Base-by-base conservation (phyloP, 1,140 invertebrate species). In the Odontomachus brunneus region DNA sequence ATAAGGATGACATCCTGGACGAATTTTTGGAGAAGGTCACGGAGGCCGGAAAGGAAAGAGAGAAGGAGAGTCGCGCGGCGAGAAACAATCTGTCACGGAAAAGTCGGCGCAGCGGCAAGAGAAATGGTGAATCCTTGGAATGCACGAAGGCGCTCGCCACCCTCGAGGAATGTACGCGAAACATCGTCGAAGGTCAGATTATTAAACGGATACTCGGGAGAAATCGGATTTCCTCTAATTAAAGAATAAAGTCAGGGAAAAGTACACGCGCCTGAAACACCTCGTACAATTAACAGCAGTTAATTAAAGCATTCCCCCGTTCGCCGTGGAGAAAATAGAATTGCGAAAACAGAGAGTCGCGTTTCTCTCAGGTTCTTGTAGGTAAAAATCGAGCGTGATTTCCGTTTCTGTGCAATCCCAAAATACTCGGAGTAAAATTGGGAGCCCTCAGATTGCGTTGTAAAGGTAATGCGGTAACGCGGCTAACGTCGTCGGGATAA, bases 21-120 rank as follows among this genome's bases (percentile, higher is more conserved):
- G 90, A 91, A 74, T 85, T 91, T 53, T 75, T 90, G 72, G 89
- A 88, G 26, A 92, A 88, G 55, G 84, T 91, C 48, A 83, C 89
- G 51, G 82, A 89, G 38, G 48, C 75, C 1, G 85, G 62, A 12
- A 84, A 67, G 48, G 60, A 65, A 22, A 80, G 29, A 48, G 74
- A 57, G 71, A 67, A 76, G 62, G 67, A 75, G 48, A n/a, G 17
- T 24, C 29, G 29, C 12, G 60, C 51, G 33, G 71, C 83, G 80
- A 84, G 80, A 62, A 78, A 60, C 48, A 49, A 78, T 55, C 57
- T 59, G n/a, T 75, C 22, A 63, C 82, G 85, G 72, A 84, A 83
- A 78, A 75, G 55, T 66, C 63, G 72, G 55, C 62, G 60, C 57
- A 83, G 66, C 48, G 84, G 66, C 76, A 84, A 81, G 51, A 87